Evolutionary conservation across 2,113 vertebrate genomes (phyloP).

Genomic region (Phalacrocorax aristotelis): DNA sequence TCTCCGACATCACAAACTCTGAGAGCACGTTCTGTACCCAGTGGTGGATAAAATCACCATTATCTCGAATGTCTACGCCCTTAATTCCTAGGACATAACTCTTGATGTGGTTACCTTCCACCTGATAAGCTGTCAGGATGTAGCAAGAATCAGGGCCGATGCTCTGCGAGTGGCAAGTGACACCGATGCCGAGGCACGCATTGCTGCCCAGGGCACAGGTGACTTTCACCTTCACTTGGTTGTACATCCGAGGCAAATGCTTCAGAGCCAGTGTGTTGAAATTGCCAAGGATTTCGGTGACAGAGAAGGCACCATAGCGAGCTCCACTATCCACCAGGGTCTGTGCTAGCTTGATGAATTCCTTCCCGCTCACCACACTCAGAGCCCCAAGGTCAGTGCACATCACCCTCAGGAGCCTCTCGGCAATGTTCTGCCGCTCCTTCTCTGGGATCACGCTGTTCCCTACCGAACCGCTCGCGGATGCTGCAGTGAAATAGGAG

Average conservation of each 20-base stretch:
- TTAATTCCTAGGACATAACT: conserved; percentile 92
- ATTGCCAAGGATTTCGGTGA: conserved; percentile 92
- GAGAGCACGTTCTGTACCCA: conserved; percentile 99
- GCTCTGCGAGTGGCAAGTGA: conserved; percentile 94
- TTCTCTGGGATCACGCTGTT: conserved; percentile 90
- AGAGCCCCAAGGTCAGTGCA: conserved; percentile 91
- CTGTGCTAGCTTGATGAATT: conserved; percentile 96
- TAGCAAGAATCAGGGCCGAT: conserved; percentile 90
- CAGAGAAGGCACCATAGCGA: conserved; percentile 93
- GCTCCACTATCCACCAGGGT: conserved; percentile 94
- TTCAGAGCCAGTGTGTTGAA: conserved; percentile 93
- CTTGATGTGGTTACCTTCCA: conserved; percentile 90
- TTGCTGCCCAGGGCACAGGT: conserved; percentile 96
- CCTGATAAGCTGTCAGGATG: conserved; percentile 93
- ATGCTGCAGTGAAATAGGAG: conserved; percentile 64
- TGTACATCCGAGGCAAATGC: conserved; percentile 97
- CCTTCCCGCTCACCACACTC: conserved; percentile 90
- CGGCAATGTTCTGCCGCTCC: conserved; percentile 95
- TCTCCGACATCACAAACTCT: conserved; percentile 98
- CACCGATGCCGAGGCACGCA: conserved; percentile 90
- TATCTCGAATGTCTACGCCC: conserved; percentile 87
- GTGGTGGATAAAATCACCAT: conserved; percentile 92
- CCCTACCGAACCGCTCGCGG: conserved; percentile 52
- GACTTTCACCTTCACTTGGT: conserved; percentile 99
- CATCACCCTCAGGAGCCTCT: conserved; percentile 92